A percentile compares a stretch with the other conserved stretches of the same genome.
Conservation (phyloP, 2,888 invertebrate species). For the Tachina grossa region DNA sequence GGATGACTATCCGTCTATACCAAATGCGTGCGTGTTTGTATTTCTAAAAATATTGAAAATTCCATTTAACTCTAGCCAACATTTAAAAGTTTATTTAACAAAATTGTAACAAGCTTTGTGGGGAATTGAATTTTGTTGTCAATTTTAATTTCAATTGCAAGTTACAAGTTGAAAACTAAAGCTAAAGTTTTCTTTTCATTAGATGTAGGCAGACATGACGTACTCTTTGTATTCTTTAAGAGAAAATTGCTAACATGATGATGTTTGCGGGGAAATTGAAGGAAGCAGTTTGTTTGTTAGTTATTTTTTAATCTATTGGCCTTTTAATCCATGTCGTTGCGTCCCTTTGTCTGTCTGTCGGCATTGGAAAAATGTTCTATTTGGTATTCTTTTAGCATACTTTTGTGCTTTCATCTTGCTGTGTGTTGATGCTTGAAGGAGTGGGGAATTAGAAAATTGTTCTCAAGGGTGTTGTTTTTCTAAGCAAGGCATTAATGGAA, state of each 20-base stretch:
- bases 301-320: conserved; percentile 26
- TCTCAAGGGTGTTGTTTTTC: conserved; percentile 41
- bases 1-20: neutral
- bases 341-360: conserved; percentile 32
- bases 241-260: conserved; percentile 28
- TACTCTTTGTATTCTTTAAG: conserved; percentile 1
- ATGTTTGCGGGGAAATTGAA: neutral
- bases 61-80: neutral
- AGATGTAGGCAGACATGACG: neutral
- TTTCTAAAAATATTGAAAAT: neutral
- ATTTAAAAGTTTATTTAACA: neutral
- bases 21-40: conserved; percentile 7
- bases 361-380: neutral
- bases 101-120: conserved; percentile 9
- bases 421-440: conserved; percentile 19
- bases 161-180: neutral
- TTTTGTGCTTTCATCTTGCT: neutral
- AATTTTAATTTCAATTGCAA: conserved; percentile 41
- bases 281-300: neutral
- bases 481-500: conserved; percentile 11
- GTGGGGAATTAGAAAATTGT: conserved; percentile 37
- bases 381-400: conserved; percentile 1
- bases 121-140: conserved; percentile 42
- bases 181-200: neutral
- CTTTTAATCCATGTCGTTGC: conserved; percentile 7